These are phyloP conservation scores for Aphidoletes aphidimyza DNA, from an alignment of 2,888 invertebrate species.

Conservation along the genomic window DNA sequence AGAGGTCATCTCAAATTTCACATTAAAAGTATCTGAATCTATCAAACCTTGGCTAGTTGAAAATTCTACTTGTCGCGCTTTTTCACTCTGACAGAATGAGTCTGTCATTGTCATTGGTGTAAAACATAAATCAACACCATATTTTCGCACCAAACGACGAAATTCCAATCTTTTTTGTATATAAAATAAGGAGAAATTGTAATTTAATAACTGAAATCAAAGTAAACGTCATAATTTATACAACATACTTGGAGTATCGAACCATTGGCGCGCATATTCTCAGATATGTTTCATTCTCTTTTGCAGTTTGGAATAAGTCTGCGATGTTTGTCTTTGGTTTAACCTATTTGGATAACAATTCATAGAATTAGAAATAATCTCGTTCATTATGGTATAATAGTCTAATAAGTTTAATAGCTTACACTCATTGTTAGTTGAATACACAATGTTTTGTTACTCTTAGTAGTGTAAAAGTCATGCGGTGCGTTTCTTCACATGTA, in stretches of 20 bases:
- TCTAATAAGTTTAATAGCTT: neutral
- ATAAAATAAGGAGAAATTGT: neutral
- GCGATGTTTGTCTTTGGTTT: conserved; percentile 67
- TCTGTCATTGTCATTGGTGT: conserved; percentile 98
- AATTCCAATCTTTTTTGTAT: conserved; percentile 76
- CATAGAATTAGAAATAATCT: neutral
- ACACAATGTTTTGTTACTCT: too few species aligned
- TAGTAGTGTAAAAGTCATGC: too few species aligned
- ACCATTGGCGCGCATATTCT: conserved; percentile 97
- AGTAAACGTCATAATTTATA: conserved; percentile 68
- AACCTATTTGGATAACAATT: neutral
- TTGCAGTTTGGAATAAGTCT: conserved; percentile 73
- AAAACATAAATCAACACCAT: conserved; percentile 89
- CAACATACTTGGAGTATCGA: conserved; percentile 85
- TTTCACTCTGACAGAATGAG: conserved; percentile 88
- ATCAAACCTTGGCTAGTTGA: conserved; percentile 70
- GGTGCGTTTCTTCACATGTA: too few species aligned
- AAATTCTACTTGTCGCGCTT: conserved; percentile 87
- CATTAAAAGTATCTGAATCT: neutral
- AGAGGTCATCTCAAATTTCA: neutral
- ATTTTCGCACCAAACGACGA: conserved; percentile 78
- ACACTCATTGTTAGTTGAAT: conserved; percentile 25
- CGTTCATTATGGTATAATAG: neutral
- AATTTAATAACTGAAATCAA: conserved; percentile 67
- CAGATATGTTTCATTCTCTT: conserved; percentile 69